Percentiles rank a stretch among this genome's conserved stretches.
Evolutionary conservation across 2,888 invertebrate species (phyloP).

Genomic region (Polyommatus iphigenia): DNA sequence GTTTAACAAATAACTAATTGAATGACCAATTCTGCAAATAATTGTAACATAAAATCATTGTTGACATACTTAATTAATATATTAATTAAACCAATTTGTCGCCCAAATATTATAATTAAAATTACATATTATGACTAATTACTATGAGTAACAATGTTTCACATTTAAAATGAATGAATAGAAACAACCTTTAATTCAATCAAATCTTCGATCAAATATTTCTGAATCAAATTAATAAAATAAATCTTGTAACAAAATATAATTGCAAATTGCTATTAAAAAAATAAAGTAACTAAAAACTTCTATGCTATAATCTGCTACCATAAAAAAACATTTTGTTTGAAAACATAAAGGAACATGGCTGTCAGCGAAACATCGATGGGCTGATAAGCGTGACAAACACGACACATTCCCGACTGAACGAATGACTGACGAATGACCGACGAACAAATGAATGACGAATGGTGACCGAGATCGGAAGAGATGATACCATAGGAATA

Average conservation of each 20-base stretch:
- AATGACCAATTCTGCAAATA: background rate
- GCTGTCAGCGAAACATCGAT: slow-evolving; percentile 28
- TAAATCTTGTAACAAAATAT: too few species aligned
- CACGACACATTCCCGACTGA: slow-evolving; percentile 45
- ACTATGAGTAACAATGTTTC: too few species aligned
- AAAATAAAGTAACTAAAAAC: background rate
- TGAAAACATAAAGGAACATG: background rate
- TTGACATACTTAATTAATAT: slow-evolving; percentile 41
- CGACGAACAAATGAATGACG: slow-evolving; percentile 42
- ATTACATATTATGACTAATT: too few species aligned
- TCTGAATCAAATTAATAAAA: too few species aligned
- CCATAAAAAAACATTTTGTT: background rate
- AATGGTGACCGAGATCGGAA: slow-evolving; percentile 37
- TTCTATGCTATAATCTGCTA: background rate
- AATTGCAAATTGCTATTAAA: background rate
- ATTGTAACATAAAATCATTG: slow-evolving; percentile 12
- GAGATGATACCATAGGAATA: slow-evolving; percentile 20
- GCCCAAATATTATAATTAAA: slow-evolving; percentile 10
- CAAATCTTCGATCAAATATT: too few species aligned
- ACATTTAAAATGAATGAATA: too few species aligned
- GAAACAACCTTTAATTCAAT: too few species aligned
- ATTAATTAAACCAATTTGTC: slow-evolving; percentile 48
- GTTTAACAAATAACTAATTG: background rate
- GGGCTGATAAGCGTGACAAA: slow-evolving; percentile 37
- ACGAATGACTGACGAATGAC: slow-evolving; percentile 48